Conservation (phyloP, 2,797 vertebrate species). For the Remorina albescens region DNA sequence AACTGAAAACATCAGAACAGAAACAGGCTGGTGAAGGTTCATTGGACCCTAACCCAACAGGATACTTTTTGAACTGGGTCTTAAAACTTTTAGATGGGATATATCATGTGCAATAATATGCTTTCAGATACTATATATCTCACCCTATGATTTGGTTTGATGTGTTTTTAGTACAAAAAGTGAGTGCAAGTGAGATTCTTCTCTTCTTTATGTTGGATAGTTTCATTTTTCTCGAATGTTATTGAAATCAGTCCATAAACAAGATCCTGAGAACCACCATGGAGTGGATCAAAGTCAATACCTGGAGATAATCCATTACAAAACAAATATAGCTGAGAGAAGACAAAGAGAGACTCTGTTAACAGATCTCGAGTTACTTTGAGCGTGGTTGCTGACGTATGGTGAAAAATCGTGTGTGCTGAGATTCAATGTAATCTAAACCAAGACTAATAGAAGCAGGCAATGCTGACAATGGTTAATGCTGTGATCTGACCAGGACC, state of each 20-base stretch:
- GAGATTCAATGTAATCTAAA: constrained; percentile 41
- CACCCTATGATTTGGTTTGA: not conserved
- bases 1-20: too few relatives aligned
- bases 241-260: constrained; percentile 34
- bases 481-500: constrained; percentile 49
- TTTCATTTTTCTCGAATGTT: constrained; percentile 39
- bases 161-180: not conserved
- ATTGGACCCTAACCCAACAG: too few relatives aligned
- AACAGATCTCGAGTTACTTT: constrained; percentile 51
- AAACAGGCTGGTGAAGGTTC: too few relatives aligned
- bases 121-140: not conserved
- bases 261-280: constrained; percentile 24
- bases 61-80: too few relatives aligned
- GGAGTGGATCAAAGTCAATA: constrained; percentile 62
- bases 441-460: constrained; percentile 62
- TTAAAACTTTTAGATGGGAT: not conserved
- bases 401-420: constrained; percentile 42
- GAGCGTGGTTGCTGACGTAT: constrained; percentile 38
- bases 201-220: not conserved
- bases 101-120: not conserved
- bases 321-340: constrained; percentile 68
- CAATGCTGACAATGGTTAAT: constrained; percentile 56
- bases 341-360: constrained; percentile 53
- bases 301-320: constrained; percentile 55
- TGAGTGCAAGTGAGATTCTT: not conserved